Percentiles rank a stretch among this genome's conserved stretches.
Conservation (phyloP, 2,113 vertebrate genomes). For the Pseudopodoces humilis region DNA sequence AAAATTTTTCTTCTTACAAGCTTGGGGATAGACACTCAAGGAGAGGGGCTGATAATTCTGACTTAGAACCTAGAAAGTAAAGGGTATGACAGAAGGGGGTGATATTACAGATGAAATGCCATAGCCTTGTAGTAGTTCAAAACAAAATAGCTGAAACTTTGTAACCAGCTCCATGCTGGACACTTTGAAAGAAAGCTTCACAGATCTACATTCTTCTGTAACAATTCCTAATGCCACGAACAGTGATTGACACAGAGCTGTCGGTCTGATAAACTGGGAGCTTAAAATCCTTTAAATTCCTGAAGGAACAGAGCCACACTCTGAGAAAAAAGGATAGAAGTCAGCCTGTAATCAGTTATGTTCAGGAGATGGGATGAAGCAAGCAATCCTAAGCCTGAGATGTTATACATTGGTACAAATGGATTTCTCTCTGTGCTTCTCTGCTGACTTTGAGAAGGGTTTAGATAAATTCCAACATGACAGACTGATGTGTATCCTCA, state of each 20-base stretch:
- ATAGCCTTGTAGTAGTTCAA: neutral
- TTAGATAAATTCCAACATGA: conserved; percentile 17
- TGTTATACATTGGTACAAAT: neutral
- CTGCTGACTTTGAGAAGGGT: conserved; percentile 9
- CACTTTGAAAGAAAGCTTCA: neutral
- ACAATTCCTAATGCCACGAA: neutral
- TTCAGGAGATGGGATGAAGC: neutral
- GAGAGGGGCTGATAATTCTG: neutral
- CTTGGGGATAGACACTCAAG: neutral
- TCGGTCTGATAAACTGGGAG: neutral
- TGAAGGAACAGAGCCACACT: neutral
- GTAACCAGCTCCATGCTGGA: neutral
- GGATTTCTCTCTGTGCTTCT: neutral
- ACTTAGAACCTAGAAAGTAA: neutral
- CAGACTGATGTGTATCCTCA: neutral
- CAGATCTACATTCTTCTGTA: neutral
- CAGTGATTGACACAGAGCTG: neutral
- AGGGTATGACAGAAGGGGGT: neutral
- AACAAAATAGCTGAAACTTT: neutral
- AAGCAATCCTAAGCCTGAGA: neutral
- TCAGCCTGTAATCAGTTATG: neutral
- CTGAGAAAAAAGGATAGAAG: neutral
- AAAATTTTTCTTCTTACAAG: neutral
- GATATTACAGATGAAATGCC: neutral
- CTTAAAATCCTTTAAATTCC: neutral